Evolutionary conservation across 1,140 invertebrate genomes (phyloP), one percentile per base, ranked within the genome.

Genomic region (Heliconius congener): DNA sequence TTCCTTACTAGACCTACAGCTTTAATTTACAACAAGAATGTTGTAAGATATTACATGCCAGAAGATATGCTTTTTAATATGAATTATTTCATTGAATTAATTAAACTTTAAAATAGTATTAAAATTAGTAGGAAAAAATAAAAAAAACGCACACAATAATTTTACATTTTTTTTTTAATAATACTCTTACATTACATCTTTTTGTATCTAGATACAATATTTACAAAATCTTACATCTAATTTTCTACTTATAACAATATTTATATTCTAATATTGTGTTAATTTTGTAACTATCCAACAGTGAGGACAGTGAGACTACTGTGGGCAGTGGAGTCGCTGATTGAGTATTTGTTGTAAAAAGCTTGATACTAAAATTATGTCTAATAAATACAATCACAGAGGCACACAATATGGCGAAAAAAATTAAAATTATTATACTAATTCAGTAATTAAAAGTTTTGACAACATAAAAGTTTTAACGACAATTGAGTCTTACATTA

Each of bases 161-260:
- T 88, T 88, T 85, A 84, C 74, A 88, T 87, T 89, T 90, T 87
- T 87, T 88, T 83, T 93, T 92, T 92, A 93, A 91, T 92, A 90
- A 88, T 93, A 91, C 88, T 89, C 86, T 90, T 91, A 93, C 87
- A 90, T 66, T 66, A 66, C 60, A 66, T 57, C 5, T 90, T 90
- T 77, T 90, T 90, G 87, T 93, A 91, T 90, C 88, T 94, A 94
- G 88, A 93, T 93, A 93, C 92, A 91, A 91, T 94, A 94, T 94
- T 92, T 94, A 94, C 92, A 94, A 83, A 84, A 89, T 82, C 88
- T 90, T 91, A 91, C 80, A 82, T 83, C 81, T 85, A 88, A 81
- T 86, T 82, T 78, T 73, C 83, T 91, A 91, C 84, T 87, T 87
- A 90, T 78, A 81, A 85, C 80, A 86, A 80, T 74, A 81, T 74